Evolutionary conservation across 2,888 invertebrate species (phyloP).

Genomic region (Halocaridina rubra): DNA sequence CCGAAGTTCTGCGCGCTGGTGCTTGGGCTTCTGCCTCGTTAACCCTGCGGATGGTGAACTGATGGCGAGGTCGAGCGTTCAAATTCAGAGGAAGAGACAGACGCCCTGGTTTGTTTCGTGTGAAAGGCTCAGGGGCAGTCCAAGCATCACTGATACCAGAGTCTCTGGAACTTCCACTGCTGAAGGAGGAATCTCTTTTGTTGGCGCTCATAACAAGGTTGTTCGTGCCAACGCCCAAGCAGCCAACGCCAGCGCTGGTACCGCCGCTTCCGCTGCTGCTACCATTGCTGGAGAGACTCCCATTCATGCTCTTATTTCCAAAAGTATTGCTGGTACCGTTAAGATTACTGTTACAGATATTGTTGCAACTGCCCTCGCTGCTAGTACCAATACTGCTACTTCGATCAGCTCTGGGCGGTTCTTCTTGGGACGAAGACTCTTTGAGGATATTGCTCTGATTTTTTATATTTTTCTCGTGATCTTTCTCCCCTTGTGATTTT

Average conservation of each 20-base stretch:
- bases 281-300: neutral
- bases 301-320: neutral
- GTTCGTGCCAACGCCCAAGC: neutral
- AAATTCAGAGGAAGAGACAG: conserved; percentile 35
- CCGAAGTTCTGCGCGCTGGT: conserved; percentile 27
- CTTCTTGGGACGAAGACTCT: neutral
- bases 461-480: neutral
- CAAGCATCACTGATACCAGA: conserved; percentile 32
- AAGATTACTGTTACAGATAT: conserved; percentile 19
- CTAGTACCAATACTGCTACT: conserved; percentile 44
- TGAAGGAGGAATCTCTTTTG: conserved; percentile 9
- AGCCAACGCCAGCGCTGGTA: neutral
- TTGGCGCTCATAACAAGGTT: conserved; percentile 11
- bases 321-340: neutral
- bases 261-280: neutral
- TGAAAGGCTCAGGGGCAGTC: neutral
- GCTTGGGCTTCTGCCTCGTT: conserved; percentile 22
- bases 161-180: conserved; percentile 45
- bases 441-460: neutral
- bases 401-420: neutral
- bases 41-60: conserved; percentile 40
- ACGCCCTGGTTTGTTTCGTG: conserved; percentile 15
- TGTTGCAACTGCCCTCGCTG: conserved; percentile 19
- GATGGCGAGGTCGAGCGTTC: conserved; percentile 13
- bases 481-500: too few relatives aligned